Evolutionary conservation across 2,797 vertebrate genomes (phyloP), one percentile per base, ranked within the genome.

Genomic region (Echeneis naucrates): DNA sequence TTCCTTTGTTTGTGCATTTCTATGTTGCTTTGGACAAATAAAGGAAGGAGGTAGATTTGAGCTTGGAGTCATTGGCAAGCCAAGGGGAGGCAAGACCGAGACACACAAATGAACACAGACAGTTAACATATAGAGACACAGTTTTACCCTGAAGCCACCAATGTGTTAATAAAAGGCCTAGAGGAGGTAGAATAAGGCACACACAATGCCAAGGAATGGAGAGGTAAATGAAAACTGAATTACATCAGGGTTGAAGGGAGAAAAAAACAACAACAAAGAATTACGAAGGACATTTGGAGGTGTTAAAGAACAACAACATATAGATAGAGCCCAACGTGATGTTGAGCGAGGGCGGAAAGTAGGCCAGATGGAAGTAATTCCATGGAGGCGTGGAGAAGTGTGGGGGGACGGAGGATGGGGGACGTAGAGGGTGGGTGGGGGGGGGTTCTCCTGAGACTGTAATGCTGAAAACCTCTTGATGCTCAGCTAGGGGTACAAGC

Each of bases 301-400:
- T 83, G 77, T 83, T 70, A 56, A 42, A 84, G 72, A 69, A 72
- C 83, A 84, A 86, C 42, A 88, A 80, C 59, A 65, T 89, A 86
- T 86, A 88, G 82, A 89, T 87, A 59, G 73, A 68, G 51, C 76
- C 87, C 80, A 85, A 81, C 75, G 90, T 89, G 78, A 84, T 87
- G 66, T 44, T 80, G 56, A 86, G 90, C 42, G 82, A 89, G 77
- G 87, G 85, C 47, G 67, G 84, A 92, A 93, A 94, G 84, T 93
- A 93, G 92, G 93, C 92, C 92, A 93, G 78, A 92, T 92, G 91
- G 89, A 93, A 94, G 87, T 92, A 93, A 94, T 93, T 90, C 88
- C 67, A 79, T 65, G 83, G 86, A 87, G 81, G 88, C 82, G 60
- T 63, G 76, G 71, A 78, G 83, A 75, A 81, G 75, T 78, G 80